phyloP scores from a whole-genome alignment of 1,140 invertebrate genomes.

The Drosophila repleta region DNA sequence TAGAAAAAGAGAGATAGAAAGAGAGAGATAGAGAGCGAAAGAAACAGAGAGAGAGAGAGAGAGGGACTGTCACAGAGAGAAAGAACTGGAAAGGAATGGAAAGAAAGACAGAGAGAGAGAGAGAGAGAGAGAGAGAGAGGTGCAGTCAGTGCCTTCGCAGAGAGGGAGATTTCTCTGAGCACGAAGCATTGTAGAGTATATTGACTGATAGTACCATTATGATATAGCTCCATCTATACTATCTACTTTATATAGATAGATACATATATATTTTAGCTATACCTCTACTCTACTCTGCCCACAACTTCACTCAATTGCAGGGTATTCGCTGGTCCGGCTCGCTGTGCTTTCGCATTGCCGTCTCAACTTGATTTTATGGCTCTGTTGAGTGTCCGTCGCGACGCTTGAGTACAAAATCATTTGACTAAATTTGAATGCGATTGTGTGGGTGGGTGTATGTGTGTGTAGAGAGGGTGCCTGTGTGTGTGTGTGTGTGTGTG shows the following conservation, averaged over 20 bases:
- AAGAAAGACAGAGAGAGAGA: background rate
- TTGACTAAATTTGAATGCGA: constrained; percentile 35
- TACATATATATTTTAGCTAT: too few species aligned
- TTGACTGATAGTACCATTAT: too few species aligned
- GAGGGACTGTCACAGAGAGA: background rate
- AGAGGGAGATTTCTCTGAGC: too few species aligned
- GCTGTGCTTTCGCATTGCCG: background rate
- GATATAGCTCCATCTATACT: too few species aligned
- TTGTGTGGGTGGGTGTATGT: background rate
- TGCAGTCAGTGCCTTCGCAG: too few species aligned
- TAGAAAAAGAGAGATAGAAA: too few species aligned
- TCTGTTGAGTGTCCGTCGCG: constrained; percentile 34
- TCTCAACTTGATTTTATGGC: constrained; percentile 29
- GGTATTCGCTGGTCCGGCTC: background rate
- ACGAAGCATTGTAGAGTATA: too few species aligned
- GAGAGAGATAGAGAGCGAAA: background rate
- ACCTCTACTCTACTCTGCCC: too few species aligned
- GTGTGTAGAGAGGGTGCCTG: background rate
- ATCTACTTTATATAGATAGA: too few species aligned
- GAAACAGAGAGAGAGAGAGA: background rate
- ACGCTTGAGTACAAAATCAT: constrained; percentile 40
- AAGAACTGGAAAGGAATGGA: background rate
- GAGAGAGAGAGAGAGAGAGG: background rate
- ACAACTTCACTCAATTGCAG: background rate
- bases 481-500: background rate